Conservation (phyloP, 2,797 vertebrate species). For the Enteromius treurensis region DNA sequence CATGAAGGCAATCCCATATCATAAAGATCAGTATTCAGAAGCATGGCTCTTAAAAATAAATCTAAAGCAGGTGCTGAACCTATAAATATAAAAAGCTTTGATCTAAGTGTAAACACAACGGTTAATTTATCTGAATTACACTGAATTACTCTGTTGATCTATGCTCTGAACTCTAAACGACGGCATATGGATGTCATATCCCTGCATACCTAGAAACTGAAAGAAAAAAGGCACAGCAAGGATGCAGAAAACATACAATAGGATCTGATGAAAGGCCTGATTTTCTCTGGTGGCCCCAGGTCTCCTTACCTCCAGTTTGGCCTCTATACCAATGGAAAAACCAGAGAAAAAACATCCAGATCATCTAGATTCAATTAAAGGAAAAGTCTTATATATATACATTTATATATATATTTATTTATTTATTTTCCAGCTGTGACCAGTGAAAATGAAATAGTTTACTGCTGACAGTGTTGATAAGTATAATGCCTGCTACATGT, state of each 20-base stretch:
- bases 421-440: slow-evolving; percentile 47
- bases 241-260: slow-evolving; percentile 22
- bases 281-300: slow-evolving; percentile 49
- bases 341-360: slow-evolving; percentile 15
- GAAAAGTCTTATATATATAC: slow-evolving; percentile 38
- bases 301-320: slow-evolving; percentile 50
- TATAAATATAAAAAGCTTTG: slow-evolving; percentile 19
- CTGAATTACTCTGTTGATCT: slow-evolving; percentile 43
- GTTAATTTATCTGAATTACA: slow-evolving; percentile 43
- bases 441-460: slow-evolving; percentile 26
- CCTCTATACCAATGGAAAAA: slow-evolving; percentile 36
- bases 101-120: slow-evolving; percentile 14
- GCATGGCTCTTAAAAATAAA: slow-evolving; percentile 28
- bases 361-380: slow-evolving; percentile 63
- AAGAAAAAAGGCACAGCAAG: slow-evolving; percentile 35
- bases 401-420: no score
- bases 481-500: slow-evolving; percentile 58
- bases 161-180: slow-evolving; percentile 35
- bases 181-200: slow-evolving; percentile 47
- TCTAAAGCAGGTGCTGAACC: slow-evolving; percentile 30
- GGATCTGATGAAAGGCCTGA: slow-evolving; percentile 63
- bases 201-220: not conserved
- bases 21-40: slow-evolving; percentile 8
- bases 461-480: slow-evolving; percentile 47
- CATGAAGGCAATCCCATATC: not conserved